Conservation (phyloP, 2,888 invertebrate species). For the Sclerodermus sp. region DNA sequence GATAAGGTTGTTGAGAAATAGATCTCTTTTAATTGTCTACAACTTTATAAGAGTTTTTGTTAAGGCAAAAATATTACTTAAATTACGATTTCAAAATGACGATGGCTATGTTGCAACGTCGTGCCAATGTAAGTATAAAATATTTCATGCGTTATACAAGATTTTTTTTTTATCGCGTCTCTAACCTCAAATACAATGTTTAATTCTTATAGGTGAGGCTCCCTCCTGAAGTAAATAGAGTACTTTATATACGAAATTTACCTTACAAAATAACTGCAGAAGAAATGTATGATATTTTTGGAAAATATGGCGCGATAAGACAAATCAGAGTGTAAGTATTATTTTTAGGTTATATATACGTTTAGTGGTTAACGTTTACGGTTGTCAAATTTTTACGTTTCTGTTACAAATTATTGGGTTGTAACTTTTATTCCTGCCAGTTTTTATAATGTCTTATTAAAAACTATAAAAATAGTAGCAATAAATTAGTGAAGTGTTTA, state of each 20-base stretch:
- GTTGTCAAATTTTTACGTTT: too few species aligned
- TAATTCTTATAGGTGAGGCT: constrained; percentile 80
- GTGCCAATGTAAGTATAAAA: constrained; percentile 69
- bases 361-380: too few species aligned
- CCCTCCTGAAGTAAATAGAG: constrained; percentile 97
- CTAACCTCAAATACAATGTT: constrained; percentile 8
- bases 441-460: too few species aligned
- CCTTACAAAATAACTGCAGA: constrained; percentile 99
- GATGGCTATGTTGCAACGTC: constrained; percentile 70
- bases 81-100: constrained; percentile 42
- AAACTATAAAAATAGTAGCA: too few species aligned
- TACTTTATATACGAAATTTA: constrained; percentile 93
- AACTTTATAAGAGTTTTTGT: too few species aligned
- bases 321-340: constrained; percentile 93
- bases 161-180: background rate
- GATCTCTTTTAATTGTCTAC: too few species aligned
- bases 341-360: background rate
- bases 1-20: too few species aligned
- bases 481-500: too few species aligned
- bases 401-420: too few species aligned
- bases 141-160: too few species aligned
- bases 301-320: constrained; percentile 98
- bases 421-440: too few species aligned
- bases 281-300: constrained; percentile 99
- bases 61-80: too few species aligned